Base-by-base conservation (phyloP, 2,888 invertebrate genomes). In the Sclerodermus sp. region DNA sequence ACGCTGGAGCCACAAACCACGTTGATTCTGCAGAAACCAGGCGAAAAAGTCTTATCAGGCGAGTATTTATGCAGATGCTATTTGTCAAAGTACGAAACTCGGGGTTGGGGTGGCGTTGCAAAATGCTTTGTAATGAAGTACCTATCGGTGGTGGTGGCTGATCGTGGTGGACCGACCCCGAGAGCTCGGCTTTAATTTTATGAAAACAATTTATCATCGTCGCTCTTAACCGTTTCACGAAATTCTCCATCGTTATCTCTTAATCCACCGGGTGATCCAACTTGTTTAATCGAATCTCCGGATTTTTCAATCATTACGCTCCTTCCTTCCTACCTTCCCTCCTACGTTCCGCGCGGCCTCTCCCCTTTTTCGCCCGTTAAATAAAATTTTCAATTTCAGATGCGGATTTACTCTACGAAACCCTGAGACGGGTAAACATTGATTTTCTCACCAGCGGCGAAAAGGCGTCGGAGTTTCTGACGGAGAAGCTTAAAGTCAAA, bases 1-100 rank as follows among this genome's bases (percentile, higher is more conserved):
- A 89, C 88, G 0, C 70, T 93, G 46, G 86, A 88, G 42, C 79
- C 89, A 0, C 92, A 93, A 74, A 90, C 89, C 0, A 80, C 90
- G 13, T 82, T 93, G 49, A 85, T 91, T 40, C 59, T 82, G n/a
- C 74, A 74, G 39, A 67, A 64, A 50, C 73, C 76, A 2, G 78
- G 77, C 12, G 79, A 81, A 56, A 66, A 57, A 48, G 59, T 79
- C 17, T 52, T 77, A 41, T 77, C 78, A 43, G 81, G 80, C 81
- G 37, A 46, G 57, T 55, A n/a, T 34, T 8, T 23, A 23, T 5
- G 8, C 8, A 23, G 3, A 23, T 23, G 8, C 4, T 23, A 23
- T 23, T 23, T 23, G 23, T 23, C 23, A 23, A 8, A 3, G 23
- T 23, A 23, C 23, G 23, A 5, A 23, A 5, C 3, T 23, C 23